Evolutionary conservation across 2,797 vertebrate species (phyloP).

Genomic region (Scolopax rusticola): DNA sequence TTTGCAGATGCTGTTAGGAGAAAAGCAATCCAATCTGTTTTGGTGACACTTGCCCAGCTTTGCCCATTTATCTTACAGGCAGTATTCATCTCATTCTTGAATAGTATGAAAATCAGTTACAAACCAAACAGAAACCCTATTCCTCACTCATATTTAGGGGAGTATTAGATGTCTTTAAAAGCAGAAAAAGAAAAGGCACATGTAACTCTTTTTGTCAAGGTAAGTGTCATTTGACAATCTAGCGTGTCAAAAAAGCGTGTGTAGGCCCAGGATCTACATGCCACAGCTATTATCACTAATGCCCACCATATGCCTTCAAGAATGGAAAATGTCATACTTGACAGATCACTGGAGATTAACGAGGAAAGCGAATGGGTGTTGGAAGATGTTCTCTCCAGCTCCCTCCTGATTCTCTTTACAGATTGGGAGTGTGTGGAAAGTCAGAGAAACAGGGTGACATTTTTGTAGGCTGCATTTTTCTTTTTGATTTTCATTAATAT

Average conservation of each 20-base stretch:
- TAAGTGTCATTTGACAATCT: constrained; percentile 26
- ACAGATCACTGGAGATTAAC: constrained; percentile 25
- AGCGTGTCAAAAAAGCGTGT: constrained; percentile 2
- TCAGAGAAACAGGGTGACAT: not conserved
- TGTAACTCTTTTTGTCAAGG: constrained; percentile 23
- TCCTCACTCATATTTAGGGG: not conserved
- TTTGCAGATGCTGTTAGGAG: not conserved
- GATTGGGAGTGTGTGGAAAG: not conserved
- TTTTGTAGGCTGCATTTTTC: not conserved
- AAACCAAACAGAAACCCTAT: not conserved
- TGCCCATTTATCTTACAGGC: not conserved
- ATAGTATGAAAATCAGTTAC: not conserved
- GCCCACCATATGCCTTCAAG: constrained; percentile 26
- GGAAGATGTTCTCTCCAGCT: not conserved
- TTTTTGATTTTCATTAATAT: not conserved
- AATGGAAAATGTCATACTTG: constrained; percentile 25
- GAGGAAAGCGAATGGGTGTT: constrained; percentile 4
- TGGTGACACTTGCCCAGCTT: not conserved
- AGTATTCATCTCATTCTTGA: not conserved
- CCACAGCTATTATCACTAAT: constrained; percentile 51
- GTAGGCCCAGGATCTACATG: constrained; percentile 9
- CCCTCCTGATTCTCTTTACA: not conserved
- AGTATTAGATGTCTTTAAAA: not conserved
- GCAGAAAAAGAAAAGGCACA: not conserved
- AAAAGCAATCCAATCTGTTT: not conserved